Conservation (phyloP, 1,140 invertebrate species). For the Ceratina australensis region DNA sequence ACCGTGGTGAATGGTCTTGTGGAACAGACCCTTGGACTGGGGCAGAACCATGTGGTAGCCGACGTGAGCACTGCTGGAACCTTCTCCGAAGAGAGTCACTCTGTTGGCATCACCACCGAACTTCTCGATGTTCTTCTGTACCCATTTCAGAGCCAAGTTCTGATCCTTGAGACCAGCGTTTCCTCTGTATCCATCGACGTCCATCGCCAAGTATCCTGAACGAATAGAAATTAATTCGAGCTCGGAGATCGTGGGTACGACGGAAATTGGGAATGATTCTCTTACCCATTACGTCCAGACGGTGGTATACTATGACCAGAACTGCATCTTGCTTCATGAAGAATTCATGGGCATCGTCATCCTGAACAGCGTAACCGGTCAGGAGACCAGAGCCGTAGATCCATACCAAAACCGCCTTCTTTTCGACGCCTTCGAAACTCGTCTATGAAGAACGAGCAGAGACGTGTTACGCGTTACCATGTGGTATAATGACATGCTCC, state of each 20-base stretch:
- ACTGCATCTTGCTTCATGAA: slow-evolving; percentile 84
- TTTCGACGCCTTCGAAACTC: background rate
- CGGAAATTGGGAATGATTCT: background rate
- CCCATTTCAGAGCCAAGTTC: slow-evolving; percentile 74
- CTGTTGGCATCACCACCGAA: slow-evolving; percentile 63
- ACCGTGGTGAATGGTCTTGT: slow-evolving; percentile 75
- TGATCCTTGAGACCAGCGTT: slow-evolving; percentile 84
- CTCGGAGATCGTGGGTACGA: no score
- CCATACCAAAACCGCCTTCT: slow-evolving; percentile 85
- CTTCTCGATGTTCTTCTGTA: slow-evolving; percentile 73
- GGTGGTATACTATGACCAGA: slow-evolving; percentile 66
- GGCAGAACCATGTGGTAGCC: slow-evolving; percentile 64
- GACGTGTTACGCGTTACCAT: background rate
- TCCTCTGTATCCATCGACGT: slow-evolving; percentile 82
- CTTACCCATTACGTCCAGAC: slow-evolving; percentile 47
- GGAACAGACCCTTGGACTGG: slow-evolving; percentile 47
- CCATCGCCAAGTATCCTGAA: slow-evolving; percentile 80
- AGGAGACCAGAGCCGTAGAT: slow-evolving; percentile 88
- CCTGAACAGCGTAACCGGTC: slow-evolving; percentile 74
- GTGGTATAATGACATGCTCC: no score
- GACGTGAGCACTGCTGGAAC: slow-evolving; percentile 65
- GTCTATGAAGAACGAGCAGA: background rate
- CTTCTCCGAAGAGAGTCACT: slow-evolving; percentile 77
- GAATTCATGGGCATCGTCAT: slow-evolving; percentile 79
- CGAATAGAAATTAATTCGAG: no score